Percentiles rank a stretch among this genome's conserved stretches.
Evolutionary conservation across 2,113 vertebrate genomes (phyloP).

Genomic region (Sminthopsis crassicaudata): DNA sequence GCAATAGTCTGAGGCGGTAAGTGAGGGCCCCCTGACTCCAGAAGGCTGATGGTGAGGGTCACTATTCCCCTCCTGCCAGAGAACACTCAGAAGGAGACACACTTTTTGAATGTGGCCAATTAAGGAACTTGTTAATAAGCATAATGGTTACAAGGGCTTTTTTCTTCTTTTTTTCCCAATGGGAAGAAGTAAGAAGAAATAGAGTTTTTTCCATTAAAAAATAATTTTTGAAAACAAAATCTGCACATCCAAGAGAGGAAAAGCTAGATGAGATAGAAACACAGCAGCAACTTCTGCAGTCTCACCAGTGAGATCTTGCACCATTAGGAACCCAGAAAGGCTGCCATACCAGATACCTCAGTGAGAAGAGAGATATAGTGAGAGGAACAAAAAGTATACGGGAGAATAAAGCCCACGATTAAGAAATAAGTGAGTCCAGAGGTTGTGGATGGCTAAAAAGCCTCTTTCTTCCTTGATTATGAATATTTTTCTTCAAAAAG

Average conservation of each 20-base stretch:
- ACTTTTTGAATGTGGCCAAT: background rate
- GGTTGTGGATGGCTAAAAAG: too few relatives aligned
- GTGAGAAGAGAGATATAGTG: too few relatives aligned
- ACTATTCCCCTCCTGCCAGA: background rate
- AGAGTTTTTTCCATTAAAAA: background rate
- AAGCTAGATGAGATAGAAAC: background rate
- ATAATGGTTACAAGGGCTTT: background rate
- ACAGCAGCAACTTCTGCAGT: background rate
- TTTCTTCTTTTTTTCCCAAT: background rate
- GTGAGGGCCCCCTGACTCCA: background rate
- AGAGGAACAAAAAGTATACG: too few relatives aligned
- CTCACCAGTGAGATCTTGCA: too few relatives aligned
- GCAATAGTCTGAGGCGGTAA: background rate
- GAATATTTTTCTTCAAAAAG: too few relatives aligned
- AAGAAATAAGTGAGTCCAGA: too few relatives aligned
- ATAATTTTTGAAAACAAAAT: background rate
- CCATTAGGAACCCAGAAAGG: background rate
- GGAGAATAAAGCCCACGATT: too few relatives aligned
- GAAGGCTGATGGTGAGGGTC: background rate
- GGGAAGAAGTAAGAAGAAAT: background rate
- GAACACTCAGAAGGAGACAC: background rate
- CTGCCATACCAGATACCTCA: too few relatives aligned
- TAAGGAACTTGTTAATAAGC: background rate
- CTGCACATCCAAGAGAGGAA: background rate
- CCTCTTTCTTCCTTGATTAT: too few relatives aligned